Evolutionary conservation across 2,113 vertebrate genomes (phyloP).

Genomic region (Etheostoma cragini): DNA sequence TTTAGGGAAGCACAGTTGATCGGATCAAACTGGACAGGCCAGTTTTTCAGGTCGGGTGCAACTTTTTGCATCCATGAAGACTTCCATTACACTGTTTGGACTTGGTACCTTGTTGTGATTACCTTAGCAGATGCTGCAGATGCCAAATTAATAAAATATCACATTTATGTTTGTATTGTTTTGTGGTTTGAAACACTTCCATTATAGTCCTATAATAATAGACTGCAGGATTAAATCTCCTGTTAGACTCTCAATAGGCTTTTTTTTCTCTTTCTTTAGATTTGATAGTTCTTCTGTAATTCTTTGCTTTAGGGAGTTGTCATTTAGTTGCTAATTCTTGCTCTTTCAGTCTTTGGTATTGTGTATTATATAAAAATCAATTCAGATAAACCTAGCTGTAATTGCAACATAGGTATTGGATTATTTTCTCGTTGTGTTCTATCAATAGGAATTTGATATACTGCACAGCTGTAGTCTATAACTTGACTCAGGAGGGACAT

Average conservation of each 20-base stretch:
- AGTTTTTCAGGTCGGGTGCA: background rate
- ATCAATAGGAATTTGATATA: conserved; percentile 19
- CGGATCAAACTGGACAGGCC: background rate
- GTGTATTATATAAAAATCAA: background rate
- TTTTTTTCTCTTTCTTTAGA: background rate
- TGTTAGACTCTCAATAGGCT: background rate
- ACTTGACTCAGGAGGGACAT: conserved; percentile 3
- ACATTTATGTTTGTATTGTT: background rate
- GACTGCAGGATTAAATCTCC: background rate
- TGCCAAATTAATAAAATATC: background rate
- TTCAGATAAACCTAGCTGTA: conserved; percentile 1
- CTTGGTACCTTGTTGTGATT: background rate
- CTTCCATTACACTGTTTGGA: background rate
- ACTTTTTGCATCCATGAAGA: background rate
- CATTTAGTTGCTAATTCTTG: background rate
- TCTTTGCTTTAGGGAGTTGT: conserved; percentile 1
- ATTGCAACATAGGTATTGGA: background rate
- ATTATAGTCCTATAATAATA: background rate
- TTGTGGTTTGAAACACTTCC: background rate
- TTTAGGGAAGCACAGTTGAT: background rate
- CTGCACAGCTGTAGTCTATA: conserved; percentile 10
- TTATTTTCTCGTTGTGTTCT: background rate
- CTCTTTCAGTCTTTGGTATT: background rate
- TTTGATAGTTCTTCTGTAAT: background rate
- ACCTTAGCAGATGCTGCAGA: conserved; percentile 9